Evolutionary conservation across 2,888 invertebrate genomes (phyloP), one percentile per base, ranked within the genome.

Genomic region (Nowickia ferox): DNA sequence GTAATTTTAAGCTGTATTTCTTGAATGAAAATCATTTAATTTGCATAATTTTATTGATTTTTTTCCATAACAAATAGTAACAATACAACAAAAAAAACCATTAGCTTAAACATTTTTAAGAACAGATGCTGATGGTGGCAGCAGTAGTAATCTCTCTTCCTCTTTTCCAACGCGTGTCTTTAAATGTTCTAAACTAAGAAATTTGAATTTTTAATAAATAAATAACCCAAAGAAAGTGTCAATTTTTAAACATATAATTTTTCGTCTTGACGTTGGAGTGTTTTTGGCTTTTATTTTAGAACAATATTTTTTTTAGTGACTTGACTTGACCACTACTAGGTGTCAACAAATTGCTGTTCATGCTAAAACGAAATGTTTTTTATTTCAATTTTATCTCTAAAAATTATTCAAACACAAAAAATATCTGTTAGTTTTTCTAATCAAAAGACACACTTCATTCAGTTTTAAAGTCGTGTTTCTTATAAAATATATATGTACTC

Each of bases 1-100:
- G 53, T 71, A 22, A 55, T 46, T 44, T 65, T 44, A 9, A 72
- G 40, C 57, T 48, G 11, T 71, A 40, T 77, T 76, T 84, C 53
- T 74, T 86, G 66, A 86, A 83, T 86, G 83, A 80, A 83, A 72
- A 68, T 53, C 83, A 79, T 76, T 86, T 86, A 76, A 83, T 86
- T 86, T 86, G 77, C 86, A 84, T 86, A 84, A 84, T 75, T 84
- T 86, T 84, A 86, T 84, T 84, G 78, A 79, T 72, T 76, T 80
- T 44, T 57, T n/a, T 72, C 57, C 59, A 55, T 15, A 11, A 19
- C 17, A 61, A 11, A 44, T 68, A 68, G 48, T 57, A 69, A 65
- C n/a, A 79, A 19, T 6, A 30, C 11, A 51, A 76, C 30, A 55
- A 30, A 57, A 72, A 77, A n/a, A 77, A 74, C 63, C 30, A 66